These are phyloP conservation scores for Phylloscopus trochiloides DNA, from an alignment of 2,113 vertebrate species.

Conservation along the genomic window DNA sequence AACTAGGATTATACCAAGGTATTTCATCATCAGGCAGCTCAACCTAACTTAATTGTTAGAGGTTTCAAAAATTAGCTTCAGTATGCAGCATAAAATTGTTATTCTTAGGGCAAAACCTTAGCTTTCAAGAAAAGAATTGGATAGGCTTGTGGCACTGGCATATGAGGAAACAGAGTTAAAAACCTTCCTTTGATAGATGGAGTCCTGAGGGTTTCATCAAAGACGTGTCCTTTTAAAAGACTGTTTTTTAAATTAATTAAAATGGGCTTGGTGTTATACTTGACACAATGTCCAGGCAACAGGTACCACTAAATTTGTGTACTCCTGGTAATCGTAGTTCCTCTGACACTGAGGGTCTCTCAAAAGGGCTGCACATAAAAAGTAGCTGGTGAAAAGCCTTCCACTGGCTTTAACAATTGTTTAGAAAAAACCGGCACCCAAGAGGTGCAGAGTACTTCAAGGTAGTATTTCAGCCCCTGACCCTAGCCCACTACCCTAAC, in stretches of 20 bases:
- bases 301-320: background rate
- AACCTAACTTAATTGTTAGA: background rate
- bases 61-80: conserved; percentile 34
- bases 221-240: background rate
- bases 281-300: background rate
- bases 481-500: background rate
- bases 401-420: background rate
- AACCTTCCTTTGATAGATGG: background rate
- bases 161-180: background rate
- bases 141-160: background rate
- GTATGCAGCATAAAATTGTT: background rate
- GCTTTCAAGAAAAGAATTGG: background rate
- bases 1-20: background rate
- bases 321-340: background rate
- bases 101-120: background rate
- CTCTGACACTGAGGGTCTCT: background rate
- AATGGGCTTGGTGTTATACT: background rate
- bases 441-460: background rate
- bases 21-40: background rate
- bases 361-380: background rate
- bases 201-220: background rate
- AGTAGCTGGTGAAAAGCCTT: background rate
- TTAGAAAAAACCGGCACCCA: background rate
- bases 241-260: background rate
- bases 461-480: background rate